phyloP scores from a whole-genome alignment of 2,888 invertebrate genomes.

The Nycteola revayana region DNA sequence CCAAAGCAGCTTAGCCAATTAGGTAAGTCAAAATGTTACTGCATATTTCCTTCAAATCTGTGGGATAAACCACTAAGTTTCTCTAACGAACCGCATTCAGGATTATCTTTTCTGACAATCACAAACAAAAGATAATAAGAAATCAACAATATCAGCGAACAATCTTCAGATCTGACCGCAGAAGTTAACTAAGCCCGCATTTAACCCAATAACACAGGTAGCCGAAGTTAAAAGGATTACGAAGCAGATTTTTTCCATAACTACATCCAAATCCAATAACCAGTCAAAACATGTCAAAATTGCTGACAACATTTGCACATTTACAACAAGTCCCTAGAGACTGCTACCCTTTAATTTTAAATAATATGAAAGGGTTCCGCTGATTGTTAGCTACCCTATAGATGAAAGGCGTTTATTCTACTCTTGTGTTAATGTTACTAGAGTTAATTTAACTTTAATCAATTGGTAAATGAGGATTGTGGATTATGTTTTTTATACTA shows the following conservation, averaged over 20 bases:
- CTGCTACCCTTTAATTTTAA: slow-evolving; percentile 37
- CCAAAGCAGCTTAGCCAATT: no score
- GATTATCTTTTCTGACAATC: no score
- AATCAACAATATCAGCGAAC: not conserved
- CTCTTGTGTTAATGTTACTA: no score
- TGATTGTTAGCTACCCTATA: no score
- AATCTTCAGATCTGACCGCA: not conserved
- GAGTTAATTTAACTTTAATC: no score
- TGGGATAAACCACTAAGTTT: no score
- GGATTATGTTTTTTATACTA: no score
- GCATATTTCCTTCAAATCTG: no score
- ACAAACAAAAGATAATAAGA: not conserved
- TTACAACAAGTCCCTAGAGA: slow-evolving; percentile 51
- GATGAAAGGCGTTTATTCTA: no score
- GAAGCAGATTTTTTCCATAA: slow-evolving; percentile 44
- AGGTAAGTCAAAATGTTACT: no score
- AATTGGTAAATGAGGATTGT: no score
- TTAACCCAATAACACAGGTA: slow-evolving; percentile 53
- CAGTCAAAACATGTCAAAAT: slow-evolving; percentile 76
- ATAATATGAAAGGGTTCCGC: slow-evolving; percentile 53
- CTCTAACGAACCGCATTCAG: no score
- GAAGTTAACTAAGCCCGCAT: not conserved
- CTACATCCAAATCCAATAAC: slow-evolving; percentile 50
- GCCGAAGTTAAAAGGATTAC: slow-evolving; percentile 55
- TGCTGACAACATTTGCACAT: slow-evolving; percentile 55